A percentile compares a stretch with the other conserved stretches of the same genome.
These are phyloP conservation scores for Caenorhabditis wallacei DNA, from an alignment of 2,888 invertebrate genomes.

Conservation along the genomic window DNA sequence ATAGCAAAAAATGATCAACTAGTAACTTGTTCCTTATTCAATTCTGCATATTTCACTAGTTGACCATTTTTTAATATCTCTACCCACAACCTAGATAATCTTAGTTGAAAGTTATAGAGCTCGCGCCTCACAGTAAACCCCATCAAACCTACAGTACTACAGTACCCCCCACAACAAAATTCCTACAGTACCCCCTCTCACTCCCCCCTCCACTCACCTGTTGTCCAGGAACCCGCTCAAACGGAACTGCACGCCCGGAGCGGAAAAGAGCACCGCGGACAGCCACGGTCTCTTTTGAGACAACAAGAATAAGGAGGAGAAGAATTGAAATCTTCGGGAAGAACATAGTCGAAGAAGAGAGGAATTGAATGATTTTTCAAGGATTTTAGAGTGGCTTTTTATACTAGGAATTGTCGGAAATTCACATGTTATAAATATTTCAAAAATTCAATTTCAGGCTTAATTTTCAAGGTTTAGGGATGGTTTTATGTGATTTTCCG, in stretches of 20 bases:
- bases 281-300: slow-evolving; percentile 20
- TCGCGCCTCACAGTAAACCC: too few relatives aligned
- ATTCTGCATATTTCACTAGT: too few relatives aligned
- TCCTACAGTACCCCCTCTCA: too few relatives aligned
- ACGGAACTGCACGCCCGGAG: slow-evolving; percentile 72
- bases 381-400: slow-evolving; percentile 3
- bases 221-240: slow-evolving; percentile 44
- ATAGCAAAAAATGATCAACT: too few relatives aligned
- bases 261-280: slow-evolving; percentile 79
- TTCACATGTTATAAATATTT: slow-evolving; percentile 20
- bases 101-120: too few relatives aligned
- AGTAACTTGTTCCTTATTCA: too few relatives aligned
- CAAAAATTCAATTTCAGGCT: not conserved
- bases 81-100: too few relatives aligned
- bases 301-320: slow-evolving; percentile 24
- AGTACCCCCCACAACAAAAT: too few relatives aligned
- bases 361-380: slow-evolving; percentile 4
- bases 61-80: too few relatives aligned
- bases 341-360: not conserved
- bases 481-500: not conserved
- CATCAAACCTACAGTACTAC: too few relatives aligned
- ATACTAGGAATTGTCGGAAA: slow-evolving; percentile 13
- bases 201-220: slow-evolving; percentile 29
- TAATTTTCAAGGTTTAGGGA: not conserved
- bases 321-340: slow-evolving; percentile 9